Conservation (phyloP, 1,140 invertebrate species). For the Saccostrea cuccullata region DNA sequence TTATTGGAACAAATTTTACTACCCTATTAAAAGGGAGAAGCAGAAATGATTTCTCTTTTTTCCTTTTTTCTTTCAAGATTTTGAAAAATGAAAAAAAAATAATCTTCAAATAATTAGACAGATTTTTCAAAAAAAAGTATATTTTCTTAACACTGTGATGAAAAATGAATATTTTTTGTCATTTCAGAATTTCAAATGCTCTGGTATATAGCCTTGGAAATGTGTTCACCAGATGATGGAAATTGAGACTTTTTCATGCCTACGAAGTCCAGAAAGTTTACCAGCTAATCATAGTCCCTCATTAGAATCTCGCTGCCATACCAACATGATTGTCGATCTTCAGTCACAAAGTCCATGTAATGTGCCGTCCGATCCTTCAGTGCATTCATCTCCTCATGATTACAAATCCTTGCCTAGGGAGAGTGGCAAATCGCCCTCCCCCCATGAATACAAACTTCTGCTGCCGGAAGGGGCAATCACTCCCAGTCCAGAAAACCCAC, state of each 20-base stretch:
- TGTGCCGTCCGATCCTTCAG: conserved; percentile 49
- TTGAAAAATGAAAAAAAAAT: no score
- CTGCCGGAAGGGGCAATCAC: conserved; percentile 65
- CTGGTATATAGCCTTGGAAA: conserved; percentile 36
- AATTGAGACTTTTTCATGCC: conserved; percentile 57
- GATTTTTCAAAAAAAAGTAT: neutral
- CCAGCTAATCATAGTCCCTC: conserved; percentile 41
- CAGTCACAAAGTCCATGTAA: conserved; percentile 56
- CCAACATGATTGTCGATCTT: conserved; percentile 58
- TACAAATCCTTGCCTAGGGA: conserved; percentile 53
- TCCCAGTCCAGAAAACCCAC: conserved; percentile 63
- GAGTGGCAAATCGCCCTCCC: conserved; percentile 31
- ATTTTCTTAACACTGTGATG: neutral
- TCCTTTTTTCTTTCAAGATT: no score
- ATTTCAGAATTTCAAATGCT: conserved; percentile 34
- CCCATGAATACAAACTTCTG: conserved; percentile 55
- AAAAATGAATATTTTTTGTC: conserved; percentile 9
- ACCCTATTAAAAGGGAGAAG: neutral
- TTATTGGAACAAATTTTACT: neutral
- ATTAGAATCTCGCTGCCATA: conserved; percentile 41
- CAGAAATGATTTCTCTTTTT: neutral
- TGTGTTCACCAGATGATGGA: conserved; percentile 56
- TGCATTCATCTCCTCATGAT: conserved; percentile 52
- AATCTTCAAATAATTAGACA: no score
- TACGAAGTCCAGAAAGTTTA: conserved; percentile 51